A percentile compares a stretch with the other conserved stretches of the same genome.
Evolutionary conservation across 1,140 invertebrate genomes (phyloP).

Genomic region (Phymastichus coffea): DNA sequence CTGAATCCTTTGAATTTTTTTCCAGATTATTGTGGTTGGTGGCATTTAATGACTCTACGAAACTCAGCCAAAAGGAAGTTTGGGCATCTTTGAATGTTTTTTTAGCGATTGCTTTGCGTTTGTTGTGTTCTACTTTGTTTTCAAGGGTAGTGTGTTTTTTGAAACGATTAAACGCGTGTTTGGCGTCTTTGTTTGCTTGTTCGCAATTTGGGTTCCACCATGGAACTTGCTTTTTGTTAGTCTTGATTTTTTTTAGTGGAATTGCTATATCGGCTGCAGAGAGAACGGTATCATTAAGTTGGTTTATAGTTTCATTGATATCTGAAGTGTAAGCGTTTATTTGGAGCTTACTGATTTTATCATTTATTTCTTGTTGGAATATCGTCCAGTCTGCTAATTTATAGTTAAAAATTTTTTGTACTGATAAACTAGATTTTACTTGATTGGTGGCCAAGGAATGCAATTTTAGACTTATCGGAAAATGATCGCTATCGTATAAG

Average conservation of each 20-base stretch:
- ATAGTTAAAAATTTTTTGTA: no score
- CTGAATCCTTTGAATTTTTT: constrained; percentile 26
- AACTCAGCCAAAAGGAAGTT: neutral
- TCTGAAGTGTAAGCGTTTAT: no score
- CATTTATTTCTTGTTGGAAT: neutral
- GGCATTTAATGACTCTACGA: neutral
- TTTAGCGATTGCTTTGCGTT: neutral
- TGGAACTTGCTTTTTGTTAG: no score
- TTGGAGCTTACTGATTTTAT: neutral
- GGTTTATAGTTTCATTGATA: no score
- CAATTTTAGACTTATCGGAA: neutral
- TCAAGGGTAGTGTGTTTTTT: neutral
- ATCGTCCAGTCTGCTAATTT: neutral
- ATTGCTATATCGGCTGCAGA: no score
- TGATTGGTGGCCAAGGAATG: no score
- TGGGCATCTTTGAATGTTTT: neutral
- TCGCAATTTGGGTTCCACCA: no score
- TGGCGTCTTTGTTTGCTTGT: no score
- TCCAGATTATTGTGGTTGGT: constrained; percentile 24
- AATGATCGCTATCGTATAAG: neutral
- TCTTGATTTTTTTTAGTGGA: no score
- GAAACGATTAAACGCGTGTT: no score
- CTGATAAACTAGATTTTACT: no score
- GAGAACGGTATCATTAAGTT: no score
- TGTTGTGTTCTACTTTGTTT: neutral